phyloP scores from a whole-genome alignment of 2,113 vertebrate species.

The Lamprologus tigripictilis region DNA sequence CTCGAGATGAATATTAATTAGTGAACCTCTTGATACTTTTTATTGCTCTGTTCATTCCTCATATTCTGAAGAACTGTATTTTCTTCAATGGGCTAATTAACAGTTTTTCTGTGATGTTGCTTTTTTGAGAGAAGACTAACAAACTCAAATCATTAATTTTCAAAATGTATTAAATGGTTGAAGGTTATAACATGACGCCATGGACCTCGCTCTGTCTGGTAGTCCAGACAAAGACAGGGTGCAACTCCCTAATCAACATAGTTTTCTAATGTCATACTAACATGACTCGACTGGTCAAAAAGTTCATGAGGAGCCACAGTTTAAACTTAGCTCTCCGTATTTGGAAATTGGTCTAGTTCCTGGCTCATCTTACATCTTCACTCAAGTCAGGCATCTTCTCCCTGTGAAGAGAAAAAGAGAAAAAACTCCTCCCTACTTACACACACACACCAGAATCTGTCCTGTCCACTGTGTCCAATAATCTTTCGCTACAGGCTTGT shows the following conservation, averaged over 20 bases:
- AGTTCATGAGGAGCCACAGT: background rate
- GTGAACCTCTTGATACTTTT: background rate
- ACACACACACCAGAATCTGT: background rate
- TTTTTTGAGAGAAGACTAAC: background rate
- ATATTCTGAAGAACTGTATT: background rate
- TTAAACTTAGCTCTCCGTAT: background rate
- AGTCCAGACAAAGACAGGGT: background rate
- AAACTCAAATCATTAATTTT: background rate
- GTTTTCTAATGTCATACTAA: background rate
- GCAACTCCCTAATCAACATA: background rate
- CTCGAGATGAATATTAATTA: conserved; percentile 39
- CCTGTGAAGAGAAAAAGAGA: background rate
- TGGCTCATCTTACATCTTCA: background rate
- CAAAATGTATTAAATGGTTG: background rate
- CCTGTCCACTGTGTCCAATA: background rate
- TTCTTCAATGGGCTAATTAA: background rate
- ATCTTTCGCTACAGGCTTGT: background rate
- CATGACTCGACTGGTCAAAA: background rate
- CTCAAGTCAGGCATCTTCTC: background rate
- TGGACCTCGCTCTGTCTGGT: background rate
- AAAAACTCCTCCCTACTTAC: background rate
- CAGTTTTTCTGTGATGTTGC: background rate
- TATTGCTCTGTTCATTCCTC: background rate
- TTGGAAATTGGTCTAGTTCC: background rate
- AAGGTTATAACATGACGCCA: background rate